Conservation (phyloP, 2,797 vertebrate species). For the Chromobotia macracanthus region DNA sequence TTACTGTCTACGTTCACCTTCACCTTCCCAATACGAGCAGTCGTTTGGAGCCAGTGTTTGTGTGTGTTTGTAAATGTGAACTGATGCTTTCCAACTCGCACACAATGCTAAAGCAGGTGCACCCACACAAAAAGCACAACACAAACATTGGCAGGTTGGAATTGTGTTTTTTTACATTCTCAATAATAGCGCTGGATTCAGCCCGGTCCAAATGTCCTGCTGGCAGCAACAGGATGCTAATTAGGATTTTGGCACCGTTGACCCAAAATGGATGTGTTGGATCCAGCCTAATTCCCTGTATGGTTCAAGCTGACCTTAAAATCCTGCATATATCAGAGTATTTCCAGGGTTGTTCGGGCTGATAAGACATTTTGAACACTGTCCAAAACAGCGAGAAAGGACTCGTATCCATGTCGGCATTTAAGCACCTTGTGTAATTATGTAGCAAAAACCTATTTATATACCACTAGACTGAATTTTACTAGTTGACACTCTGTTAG, state of each 20-base stretch:
- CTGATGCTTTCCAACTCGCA: slow-evolving; percentile 42
- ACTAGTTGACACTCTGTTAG: not conserved
- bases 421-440: slow-evolving; percentile 1
- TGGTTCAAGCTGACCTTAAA: slow-evolving; percentile 57
- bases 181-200: slow-evolving; percentile 24
- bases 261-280: slow-evolving; percentile 53
- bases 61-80: not conserved
- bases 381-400: slow-evolving; percentile 13
- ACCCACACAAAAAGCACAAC: slow-evolving; percentile 55
- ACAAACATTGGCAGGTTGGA: slow-evolving; percentile 53
- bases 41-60: not conserved
- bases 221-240: slow-evolving; percentile 59
- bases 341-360: slow-evolving; percentile 44
- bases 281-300: slow-evolving; percentile 54
- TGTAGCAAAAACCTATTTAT: not conserved
- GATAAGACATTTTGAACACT: slow-evolving; percentile 32
- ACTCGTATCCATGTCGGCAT: slow-evolving; percentile 2
- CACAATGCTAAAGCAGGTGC: slow-evolving; percentile 64
- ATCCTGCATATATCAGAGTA: slow-evolving; percentile 58
- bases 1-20: slow-evolving; percentile 50
- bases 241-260: slow-evolving; percentile 62
- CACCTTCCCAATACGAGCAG: slow-evolving; percentile 47
- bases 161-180: slow-evolving; percentile 30
- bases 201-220: slow-evolving; percentile 54
- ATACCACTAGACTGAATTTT: not conserved